Evolutionary conservation across 2,113 vertebrate species (phyloP).

Genomic region (Marmota monax): DNA sequence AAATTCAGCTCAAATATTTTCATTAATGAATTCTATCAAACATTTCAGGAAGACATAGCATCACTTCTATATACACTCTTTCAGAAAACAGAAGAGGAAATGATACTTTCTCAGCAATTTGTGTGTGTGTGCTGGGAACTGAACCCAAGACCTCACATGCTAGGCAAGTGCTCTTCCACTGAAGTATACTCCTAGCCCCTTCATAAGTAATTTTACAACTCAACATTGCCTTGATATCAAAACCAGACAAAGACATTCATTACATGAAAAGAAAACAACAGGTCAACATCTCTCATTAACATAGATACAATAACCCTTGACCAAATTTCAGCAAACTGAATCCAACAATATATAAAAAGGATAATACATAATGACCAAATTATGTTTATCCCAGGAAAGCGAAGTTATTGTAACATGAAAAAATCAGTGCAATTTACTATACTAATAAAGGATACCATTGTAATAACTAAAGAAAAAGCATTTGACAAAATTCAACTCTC

Average conservation of each 20-base stretch:
- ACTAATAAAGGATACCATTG: conserved; percentile 29
- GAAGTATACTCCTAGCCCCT: too few species aligned
- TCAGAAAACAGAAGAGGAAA: conserved; percentile 29
- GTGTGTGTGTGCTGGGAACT: too few species aligned
- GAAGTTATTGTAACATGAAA: conserved; percentile 51
- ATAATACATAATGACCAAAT: background rate
- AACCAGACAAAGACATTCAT: conserved; percentile 35
- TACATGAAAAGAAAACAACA: conserved; percentile 27
- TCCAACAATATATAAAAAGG: background rate
- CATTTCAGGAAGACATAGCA: conserved; percentile 11
- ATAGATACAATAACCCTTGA: conserved; percentile 24
- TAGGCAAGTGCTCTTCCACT: too few species aligned
- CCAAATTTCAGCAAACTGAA: conserved; percentile 56
- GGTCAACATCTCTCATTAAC: background rate
- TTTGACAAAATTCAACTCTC: conserved; percentile 11
- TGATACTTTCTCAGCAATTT: background rate
- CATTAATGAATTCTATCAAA: background rate
- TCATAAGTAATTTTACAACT: conserved; percentile 60
- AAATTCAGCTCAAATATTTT: conserved; percentile 44
- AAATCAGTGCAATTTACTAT: conserved; percentile 11
- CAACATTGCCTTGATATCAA: conserved; percentile 26
- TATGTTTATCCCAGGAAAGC: conserved; percentile 27
- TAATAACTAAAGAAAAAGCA: conserved; percentile 29
- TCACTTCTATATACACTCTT: conserved; percentile 38
- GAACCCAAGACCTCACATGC: too few species aligned